phyloP scores from a whole-genome alignment of 2,113 vertebrate species.

The Trachemys scripta region DNA sequence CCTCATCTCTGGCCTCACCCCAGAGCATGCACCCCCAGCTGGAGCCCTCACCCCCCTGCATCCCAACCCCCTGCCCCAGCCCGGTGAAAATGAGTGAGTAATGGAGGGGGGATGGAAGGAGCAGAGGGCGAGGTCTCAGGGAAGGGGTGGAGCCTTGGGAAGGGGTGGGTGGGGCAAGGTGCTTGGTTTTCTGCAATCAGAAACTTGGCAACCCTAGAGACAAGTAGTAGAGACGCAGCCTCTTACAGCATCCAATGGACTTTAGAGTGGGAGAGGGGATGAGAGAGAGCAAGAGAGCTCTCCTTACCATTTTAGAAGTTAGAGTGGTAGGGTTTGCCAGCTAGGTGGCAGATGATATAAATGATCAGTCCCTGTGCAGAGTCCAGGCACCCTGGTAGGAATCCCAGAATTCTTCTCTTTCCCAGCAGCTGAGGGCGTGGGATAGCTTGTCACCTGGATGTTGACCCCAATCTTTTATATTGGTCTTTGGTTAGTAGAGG shows the following conservation, averaged over 20 bases:
- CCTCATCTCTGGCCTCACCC: too few species aligned
- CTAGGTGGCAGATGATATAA: neutral
- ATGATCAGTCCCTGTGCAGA: neutral
- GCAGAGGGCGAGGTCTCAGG: too few species aligned
- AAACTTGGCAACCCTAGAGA: neutral
- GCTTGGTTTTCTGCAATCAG: too few species aligned
- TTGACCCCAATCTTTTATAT: neutral
- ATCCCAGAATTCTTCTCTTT: neutral
- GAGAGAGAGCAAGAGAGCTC: neutral
- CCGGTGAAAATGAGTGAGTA: too few species aligned
- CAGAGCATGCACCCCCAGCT: too few species aligned
- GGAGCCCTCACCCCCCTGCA: too few species aligned
- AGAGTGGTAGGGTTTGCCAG: neutral
- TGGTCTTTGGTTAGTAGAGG: neutral
- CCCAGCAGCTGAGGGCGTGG: neutral
- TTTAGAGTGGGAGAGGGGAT: neutral
- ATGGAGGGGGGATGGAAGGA: too few species aligned
- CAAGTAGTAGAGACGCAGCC: neutral
- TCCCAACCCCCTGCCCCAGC: too few species aligned
- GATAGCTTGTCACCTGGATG: neutral
- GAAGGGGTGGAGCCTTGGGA: too few species aligned
- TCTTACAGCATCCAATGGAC: neutral
- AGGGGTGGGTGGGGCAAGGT: too few species aligned
- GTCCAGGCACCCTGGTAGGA: neutral
- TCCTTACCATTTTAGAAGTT: neutral